Base-by-base conservation (phyloP, 2,113 vertebrate genomes). In the Alces alces region DNA sequence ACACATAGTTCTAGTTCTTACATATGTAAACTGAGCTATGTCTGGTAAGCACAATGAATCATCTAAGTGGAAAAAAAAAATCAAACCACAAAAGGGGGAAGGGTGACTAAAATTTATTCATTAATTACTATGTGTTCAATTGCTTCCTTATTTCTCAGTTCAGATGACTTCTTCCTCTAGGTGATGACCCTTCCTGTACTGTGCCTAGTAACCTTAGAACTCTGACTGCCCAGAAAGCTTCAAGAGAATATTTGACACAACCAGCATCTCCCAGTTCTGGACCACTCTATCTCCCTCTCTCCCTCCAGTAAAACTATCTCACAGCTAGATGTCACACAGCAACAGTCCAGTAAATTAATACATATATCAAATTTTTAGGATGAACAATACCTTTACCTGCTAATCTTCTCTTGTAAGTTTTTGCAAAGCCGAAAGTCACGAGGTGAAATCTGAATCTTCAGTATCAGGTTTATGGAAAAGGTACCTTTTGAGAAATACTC, bases 1-100 rank as follows among this genome's bases (percentile, higher is more conserved):
- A 83, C 50, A 96, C 39, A 58, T 47, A 19, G 28, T 39, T 96
- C 52, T 86, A 36, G 36, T 94, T 97, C 50, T 92, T 88, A 92
- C 16, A 80, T 52, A 66, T 5, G 21, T 91, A 93, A 87, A 84
- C 64, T 15, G 30, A 94, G 47, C 28, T 85, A 76, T 66, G 54
- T 52, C 36, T 87, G 17, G 12, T 60, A 66, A 83, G 17, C 50
- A 95, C 82, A 92, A 64, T n/a, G 12, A 78, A 86, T 86, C 17
- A 64, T 57, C 57, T 73, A 89, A 61, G 8, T 55, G 47, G 17
- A 66, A 43, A 78, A 50, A 50, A 84, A 80, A 54, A 73, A 86
- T 0, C 23, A 33, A 30, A 64, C 11, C 58, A 86, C 39, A 89
- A 89, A 66, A 57, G 30, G 7, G 30, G 27, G 8, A 7, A 27